These are phyloP conservation scores for Epiblema foenella DNA, from an alignment of 2,888 invertebrate species.

Conservation along the genomic window DNA sequence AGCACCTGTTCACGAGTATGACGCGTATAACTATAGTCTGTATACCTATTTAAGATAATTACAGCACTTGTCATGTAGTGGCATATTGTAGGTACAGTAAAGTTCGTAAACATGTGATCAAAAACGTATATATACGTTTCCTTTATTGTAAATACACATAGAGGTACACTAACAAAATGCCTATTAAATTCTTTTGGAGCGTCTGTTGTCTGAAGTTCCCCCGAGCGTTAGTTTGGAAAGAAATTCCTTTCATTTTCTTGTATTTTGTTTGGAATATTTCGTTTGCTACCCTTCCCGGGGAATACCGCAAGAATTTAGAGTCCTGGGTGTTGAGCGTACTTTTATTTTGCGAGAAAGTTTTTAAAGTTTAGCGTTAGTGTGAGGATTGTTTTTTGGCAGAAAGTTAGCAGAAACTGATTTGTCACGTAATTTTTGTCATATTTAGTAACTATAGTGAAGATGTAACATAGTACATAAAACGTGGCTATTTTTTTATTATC, in stretches of 20 bases:
- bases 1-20: too few species aligned
- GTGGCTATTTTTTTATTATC: too few species aligned
- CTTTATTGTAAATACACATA: too few species aligned
- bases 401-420: not conserved
- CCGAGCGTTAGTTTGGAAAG: slow-evolving; percentile 30
- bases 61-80: too few species aligned
- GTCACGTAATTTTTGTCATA: too few species aligned
- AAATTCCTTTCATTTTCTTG: slow-evolving; percentile 28
- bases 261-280: slow-evolving; percentile 29
- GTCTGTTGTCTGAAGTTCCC: not conserved
- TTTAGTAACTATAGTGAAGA: too few species aligned
- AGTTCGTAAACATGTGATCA: too few species aligned
- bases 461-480: too few species aligned
- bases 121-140: too few species aligned
- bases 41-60: too few species aligned
- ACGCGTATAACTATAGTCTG: too few species aligned
- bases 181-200: slow-evolving; percentile 17
- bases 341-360: slow-evolving; percentile 13
- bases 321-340: slow-evolving; percentile 17
- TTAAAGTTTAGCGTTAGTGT: not conserved
- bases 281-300: slow-evolving; percentile 9
- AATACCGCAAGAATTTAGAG: slow-evolving; percentile 27
- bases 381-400: not conserved
- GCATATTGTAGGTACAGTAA: too few species aligned
- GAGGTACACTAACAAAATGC: slow-evolving; percentile 17